Base-by-base conservation (phyloP, 2,888 invertebrate species). In the Pammene aurita region DNA sequence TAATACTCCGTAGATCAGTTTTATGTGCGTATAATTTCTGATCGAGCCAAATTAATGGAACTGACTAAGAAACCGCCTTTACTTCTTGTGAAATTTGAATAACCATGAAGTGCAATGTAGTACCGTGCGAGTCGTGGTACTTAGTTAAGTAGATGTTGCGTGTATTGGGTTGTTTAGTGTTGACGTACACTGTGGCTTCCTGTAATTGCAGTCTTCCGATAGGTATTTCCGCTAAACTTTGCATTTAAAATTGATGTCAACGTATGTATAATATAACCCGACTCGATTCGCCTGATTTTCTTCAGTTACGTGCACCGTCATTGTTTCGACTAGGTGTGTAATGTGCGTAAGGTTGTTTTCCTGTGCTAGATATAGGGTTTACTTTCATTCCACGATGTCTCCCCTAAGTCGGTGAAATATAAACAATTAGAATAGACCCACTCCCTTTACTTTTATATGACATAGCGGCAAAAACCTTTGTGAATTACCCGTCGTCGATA, bases 151-250 rank as follows among this genome's bases (percentile, higher is more conserved):
- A 84, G 73, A 73, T 69, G 65, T 69, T 64, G 69, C 69, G 69
- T 69, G 69, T 60, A 78, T 79, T 80, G 83, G 85, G 84, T 86
- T 85, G 84, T 86, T 82, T 87, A 87, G 87, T 86, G 88, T 88
- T 87, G 87, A 84, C 83, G 80, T 85, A 87, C 87, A 85, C 86
- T 84, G 88, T 91, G 92, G 92, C 92, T 92, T 92, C 92, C 92
- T 90, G 86, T 87, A 82, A 91, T 87, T 85, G 85, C 90, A 90
- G 92, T 92, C 92, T 92, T 92, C 92, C 92, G 90, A 89, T 91
- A 91, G 90, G 83, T 91, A 83, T 90, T 89, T 89, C 89, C 86
- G 86, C 87, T 87, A 82, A 85, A 84, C 76, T 83, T 85, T 88
- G 90, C 90, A 90, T 91, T 92, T 89, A 89, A 87, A 86, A 84